Evolutionary conservation across 2,797 vertebrate species (phyloP), one percentile per base, ranked within the genome.

Genomic region (Alcedo quadribrachys): DNA sequence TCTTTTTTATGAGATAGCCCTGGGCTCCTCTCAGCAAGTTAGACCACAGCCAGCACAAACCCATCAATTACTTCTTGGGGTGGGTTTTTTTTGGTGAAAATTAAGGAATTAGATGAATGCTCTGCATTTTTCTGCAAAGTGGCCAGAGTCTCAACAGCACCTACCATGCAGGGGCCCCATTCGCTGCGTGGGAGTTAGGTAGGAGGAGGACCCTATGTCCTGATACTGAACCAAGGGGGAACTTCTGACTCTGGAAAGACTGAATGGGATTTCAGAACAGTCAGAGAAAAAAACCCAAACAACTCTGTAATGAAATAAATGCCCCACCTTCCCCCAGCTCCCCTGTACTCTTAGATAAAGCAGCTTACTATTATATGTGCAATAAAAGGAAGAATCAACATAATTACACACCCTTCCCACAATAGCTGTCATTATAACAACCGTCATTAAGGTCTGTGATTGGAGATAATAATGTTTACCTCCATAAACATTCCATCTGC

Each of bases 381-480:
- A 90, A 95, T 89, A 96, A 96, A 95, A 90, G 79, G 86, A 92
- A 94, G 95, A 96, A 95, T 96, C 94, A 96, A 94, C 93, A 92
- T 95, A 96, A 96, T 96, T 95, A 96, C 86, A 83, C 12, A 86
- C 86, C 94, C 90, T 92, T 95, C 93, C 93, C 88, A 92, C 96
- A 95, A 94, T 71, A 79, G 92, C 86, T 96, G 96, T 94, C 95
- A 89, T 94, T 92, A 92, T 76, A 96, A 92, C 85, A 94, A 92
- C 90, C 96, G 69, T 95, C 94, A 95, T 96, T 96, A 96, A 89
- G 86, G 88, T 62, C 76, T 76, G 55, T 96, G 96, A 96, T 96
- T 94, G 95, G 94, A 93, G 88, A 94, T 96, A 96, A 96, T 96
- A 91, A 93, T 94, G 95, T 96, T 96, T 95, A 92, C 88, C 88